Evolutionary conservation across 2,113 vertebrate genomes (phyloP).

Genomic region (Lipophrys pholis): DNA sequence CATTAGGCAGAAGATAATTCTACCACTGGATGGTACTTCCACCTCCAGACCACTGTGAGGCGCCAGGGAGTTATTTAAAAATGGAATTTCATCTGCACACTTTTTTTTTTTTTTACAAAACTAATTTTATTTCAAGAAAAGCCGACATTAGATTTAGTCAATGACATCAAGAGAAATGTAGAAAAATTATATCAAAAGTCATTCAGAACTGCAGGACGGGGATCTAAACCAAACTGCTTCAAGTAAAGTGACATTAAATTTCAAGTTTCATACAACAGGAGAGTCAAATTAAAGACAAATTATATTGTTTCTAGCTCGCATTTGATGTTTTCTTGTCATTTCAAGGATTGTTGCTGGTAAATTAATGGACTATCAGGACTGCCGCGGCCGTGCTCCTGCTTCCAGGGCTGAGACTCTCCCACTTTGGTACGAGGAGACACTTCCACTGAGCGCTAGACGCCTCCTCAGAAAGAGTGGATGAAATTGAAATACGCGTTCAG

Average conservation of each 20-base stretch:
- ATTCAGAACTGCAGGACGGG: conserved; percentile 9
- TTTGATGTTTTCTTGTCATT: conserved; percentile 3
- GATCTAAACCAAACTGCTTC: not conserved
- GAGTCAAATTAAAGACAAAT: conserved; percentile 2
- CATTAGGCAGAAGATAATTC: too few species aligned
- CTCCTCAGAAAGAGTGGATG: conserved; percentile 96
- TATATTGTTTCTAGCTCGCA: conserved; percentile 2
- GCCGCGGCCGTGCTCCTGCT: too few species aligned
- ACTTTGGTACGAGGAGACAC: not conserved
- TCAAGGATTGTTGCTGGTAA: conserved; percentile 23
- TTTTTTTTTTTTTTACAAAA: conserved; percentile 79
- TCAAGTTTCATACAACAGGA: not conserved
- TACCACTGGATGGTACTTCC: too few species aligned
- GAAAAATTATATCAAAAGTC: conserved; percentile 66
- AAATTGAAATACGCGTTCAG: conserved; percentile 93
- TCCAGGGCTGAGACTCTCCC: not conserved
- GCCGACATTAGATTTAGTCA: conserved; percentile 10
- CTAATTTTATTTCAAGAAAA: conserved; percentile 89
- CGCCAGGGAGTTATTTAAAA: too few species aligned
- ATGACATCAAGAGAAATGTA: conserved; percentile 51
- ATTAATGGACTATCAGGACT: not conserved
- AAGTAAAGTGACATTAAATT: too few species aligned
- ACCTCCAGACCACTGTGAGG: too few species aligned
- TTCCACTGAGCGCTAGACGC: not conserved
- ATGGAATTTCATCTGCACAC: too few species aligned